These are phyloP conservation scores for Pseudomyrmex sp. DNA, from an alignment of 1,140 invertebrate species.

Conservation along the genomic window DNA sequence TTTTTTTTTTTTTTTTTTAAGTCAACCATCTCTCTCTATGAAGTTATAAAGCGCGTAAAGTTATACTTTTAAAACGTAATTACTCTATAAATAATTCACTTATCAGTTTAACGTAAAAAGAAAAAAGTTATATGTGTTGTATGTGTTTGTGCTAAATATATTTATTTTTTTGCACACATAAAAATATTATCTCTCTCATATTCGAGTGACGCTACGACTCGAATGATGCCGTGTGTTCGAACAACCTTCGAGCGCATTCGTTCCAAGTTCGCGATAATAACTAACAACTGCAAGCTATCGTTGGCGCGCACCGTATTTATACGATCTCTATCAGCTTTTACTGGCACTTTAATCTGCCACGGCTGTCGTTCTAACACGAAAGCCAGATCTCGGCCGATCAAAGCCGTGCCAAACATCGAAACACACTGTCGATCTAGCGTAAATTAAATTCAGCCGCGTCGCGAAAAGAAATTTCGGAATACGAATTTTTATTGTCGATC, in stretches of 20 bases:
- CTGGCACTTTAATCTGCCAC: background rate
- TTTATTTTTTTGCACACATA: background rate
- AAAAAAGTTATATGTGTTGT: background rate
- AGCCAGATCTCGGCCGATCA: background rate
- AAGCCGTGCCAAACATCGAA: too few relatives aligned
- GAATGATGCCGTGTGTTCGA: background rate
- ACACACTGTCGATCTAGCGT: background rate
- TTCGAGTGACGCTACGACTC: background rate
- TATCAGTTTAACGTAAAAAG: too few relatives aligned
- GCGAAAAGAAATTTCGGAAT: background rate
- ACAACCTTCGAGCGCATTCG: background rate
- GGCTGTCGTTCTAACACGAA: background rate
- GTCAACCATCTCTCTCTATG: too few relatives aligned
- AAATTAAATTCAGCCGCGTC: conserved; percentile 1
- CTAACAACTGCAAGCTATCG: conserved; percentile 5
- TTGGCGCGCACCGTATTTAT: conserved; percentile 3
- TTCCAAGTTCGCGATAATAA: conserved; percentile 23
- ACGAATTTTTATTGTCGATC: background rate
- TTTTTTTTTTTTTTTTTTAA: background rate
- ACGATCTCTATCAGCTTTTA: conserved; percentile 14
- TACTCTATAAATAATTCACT: too few relatives aligned
- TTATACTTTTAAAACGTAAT: too few relatives aligned
- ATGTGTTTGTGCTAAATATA: background rate
- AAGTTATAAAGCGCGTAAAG: too few relatives aligned
- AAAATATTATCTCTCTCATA: background rate